These are phyloP conservation scores for Tachysurus vachellii DNA, from an alignment of 2,113 vertebrate species.

Conservation along the genomic window DNA sequence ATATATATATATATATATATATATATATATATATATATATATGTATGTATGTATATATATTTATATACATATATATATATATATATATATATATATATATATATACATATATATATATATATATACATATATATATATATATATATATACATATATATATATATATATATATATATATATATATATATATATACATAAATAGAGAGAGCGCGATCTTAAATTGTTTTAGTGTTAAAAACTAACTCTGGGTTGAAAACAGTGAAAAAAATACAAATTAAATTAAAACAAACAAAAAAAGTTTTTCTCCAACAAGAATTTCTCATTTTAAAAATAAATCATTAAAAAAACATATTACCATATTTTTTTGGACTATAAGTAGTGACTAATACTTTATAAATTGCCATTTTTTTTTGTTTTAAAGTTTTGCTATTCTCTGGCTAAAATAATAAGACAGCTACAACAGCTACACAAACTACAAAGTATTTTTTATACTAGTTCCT, in stretches of 20 bases:
- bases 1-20: no score
- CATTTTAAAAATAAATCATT: neutral
- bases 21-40: no score
- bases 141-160: no score
- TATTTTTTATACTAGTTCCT: neutral
- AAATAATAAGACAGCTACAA: neutral
- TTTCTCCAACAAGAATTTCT: neutral
- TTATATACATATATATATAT: no score
- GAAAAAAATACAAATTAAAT: neutral
- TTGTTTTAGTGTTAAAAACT: neutral
- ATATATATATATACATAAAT: no score
- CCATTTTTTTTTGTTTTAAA: neutral
- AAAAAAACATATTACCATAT: neutral
- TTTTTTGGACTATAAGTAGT: slow-evolving; percentile 5
- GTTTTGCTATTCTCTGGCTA: neutral
- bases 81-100: no score
- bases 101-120: no score
- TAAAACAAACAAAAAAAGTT: neutral
- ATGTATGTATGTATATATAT: no score
- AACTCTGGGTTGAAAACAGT: neutral
- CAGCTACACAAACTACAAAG: neutral
- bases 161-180: no score
- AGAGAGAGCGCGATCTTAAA: no score
- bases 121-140: no score
- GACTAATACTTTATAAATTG: neutral